Evolutionary conservation across 1,140 invertebrate species (phyloP).

Genomic region (Paracyclopina nana): DNA sequence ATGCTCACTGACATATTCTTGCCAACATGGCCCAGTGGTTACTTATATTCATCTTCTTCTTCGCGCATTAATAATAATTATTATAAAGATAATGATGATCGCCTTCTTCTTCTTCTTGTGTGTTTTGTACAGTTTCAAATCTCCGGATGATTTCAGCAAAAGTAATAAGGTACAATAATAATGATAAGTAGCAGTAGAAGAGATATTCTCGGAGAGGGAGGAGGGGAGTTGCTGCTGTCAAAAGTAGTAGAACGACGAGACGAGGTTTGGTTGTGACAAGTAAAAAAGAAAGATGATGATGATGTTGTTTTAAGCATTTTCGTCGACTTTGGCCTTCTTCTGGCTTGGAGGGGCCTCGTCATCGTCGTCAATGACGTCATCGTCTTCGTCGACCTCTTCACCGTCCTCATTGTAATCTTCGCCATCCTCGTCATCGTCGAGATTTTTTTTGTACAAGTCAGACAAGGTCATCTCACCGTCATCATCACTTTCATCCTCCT

Average conservation of each 20-base stretch:
- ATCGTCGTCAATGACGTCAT: not conserved
- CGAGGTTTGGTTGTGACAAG: not conserved
- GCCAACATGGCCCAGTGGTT: no score
- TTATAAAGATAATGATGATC: no score
- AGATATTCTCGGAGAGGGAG: not conserved
- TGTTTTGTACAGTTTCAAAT: no score
- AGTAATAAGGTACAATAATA: not conserved
- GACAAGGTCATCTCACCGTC: not conserved
- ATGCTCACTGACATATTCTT: no score
- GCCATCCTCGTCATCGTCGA: slow-evolving; percentile 12
- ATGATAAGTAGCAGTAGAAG: not conserved
- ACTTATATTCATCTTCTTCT: no score
- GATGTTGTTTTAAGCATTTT: not conserved
- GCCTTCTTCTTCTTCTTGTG: no score
- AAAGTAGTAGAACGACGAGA: not conserved
- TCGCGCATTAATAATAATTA: no score
- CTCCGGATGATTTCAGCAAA: no score
- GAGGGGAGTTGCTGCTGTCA: no score
- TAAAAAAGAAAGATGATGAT: not conserved
- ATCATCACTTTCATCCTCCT: slow-evolving; percentile 19
- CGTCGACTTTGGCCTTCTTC: not conserved
- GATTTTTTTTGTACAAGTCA: slow-evolving; percentile 2
- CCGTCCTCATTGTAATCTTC: not conserved
- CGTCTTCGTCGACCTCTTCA: slow-evolving; percentile 4
- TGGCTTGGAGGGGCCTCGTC: not conserved